Evolutionary conservation across 35 echinoderm and acorn worm genomes (phyloP).

Genomic region (Ophiothrix spiculata): DNA sequence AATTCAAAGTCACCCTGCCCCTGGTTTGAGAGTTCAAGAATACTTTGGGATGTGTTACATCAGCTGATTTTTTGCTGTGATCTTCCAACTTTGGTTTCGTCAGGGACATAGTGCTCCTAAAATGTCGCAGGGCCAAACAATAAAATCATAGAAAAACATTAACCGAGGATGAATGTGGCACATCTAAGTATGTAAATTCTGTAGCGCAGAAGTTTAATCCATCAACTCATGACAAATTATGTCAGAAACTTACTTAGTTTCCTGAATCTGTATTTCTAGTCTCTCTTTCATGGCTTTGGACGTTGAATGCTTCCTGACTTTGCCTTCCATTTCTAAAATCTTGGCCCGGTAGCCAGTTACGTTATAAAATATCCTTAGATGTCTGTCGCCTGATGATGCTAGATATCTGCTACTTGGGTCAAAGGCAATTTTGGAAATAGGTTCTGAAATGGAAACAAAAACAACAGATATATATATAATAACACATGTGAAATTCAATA

Average conservation of each 20-base stretch:
- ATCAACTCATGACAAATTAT: background rate
- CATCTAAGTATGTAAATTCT: background rate
- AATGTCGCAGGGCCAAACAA: background rate
- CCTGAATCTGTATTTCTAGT: slow-evolving; percentile 60
- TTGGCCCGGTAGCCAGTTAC: slow-evolving; percentile 66
- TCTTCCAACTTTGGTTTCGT: background rate
- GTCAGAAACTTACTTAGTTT: slow-evolving; percentile 66
- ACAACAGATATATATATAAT: slow-evolving; percentile 47
- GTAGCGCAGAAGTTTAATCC: background rate
- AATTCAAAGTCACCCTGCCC: no score
- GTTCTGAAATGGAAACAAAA: slow-evolving; percentile 43
- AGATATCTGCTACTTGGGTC: slow-evolving; percentile 80
- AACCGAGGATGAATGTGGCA: background rate
- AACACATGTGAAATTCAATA: slow-evolving; percentile 57
- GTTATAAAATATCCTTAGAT: slow-evolving; percentile 91
- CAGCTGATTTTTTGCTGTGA: background rate
- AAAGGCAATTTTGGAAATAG: slow-evolving; percentile 82
- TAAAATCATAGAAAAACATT: background rate
- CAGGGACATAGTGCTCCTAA: background rate
- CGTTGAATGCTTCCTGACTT: slow-evolving; percentile 53
- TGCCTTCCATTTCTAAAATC: slow-evolving; percentile 74
- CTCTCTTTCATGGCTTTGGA: slow-evolving; percentile 78
- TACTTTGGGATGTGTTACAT: no score
- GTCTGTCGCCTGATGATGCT: slow-evolving; percentile 80
- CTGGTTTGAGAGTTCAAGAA: no score